Evolutionary conservation across 2,113 vertebrate genomes (phyloP), one percentile per base, ranked within the genome.

Genomic region (Erinaceus europaeus): DNA sequence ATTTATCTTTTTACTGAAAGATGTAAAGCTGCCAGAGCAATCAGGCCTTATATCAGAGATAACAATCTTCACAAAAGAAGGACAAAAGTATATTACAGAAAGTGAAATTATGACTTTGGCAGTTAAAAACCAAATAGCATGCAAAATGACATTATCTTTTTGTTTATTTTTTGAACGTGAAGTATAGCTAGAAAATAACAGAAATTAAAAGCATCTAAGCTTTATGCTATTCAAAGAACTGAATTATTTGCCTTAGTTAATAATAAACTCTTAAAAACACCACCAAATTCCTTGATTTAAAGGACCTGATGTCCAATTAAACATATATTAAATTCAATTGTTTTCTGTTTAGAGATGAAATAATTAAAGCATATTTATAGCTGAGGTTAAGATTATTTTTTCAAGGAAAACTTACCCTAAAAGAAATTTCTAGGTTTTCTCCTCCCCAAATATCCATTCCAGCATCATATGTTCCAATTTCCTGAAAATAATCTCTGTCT

Each of bases 391-490:
- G 53, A 67, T 40, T 90, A 50, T 4, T 48, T 84, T 87, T 89
- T 74, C 72, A 38, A 93, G 65, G 71, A 34, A 27, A 93, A 96
- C 98, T 86, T 96, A 99, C 99, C 98, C 99, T 98, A 95, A 99
- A 99, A 88, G 99, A 99, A 96, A 99, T 99, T 97, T 99, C 99
- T 95, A 99, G 97, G 96, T 99, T 99, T 96, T 99, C 99, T 96
- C 99, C 99, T 89, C 99, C 99, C 99, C 99, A 99, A 96, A 99
- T 99, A 98, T 99, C 99, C 99, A 99, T 99, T 97, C 99, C 99
- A 95, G 99, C 98, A 96, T 99, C 99, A 61, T 99, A 99, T 2
- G 98, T 99, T 96, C 99, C 99, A 86, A 99, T 99, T 97, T 99
- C 98, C 94, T 99, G 98, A 95, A 99, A 99, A 96, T 99, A 99